phyloP scores from a whole-genome alignment of 2,113 vertebrate genomes.

The Chascanopsetta lugubris region DNA sequence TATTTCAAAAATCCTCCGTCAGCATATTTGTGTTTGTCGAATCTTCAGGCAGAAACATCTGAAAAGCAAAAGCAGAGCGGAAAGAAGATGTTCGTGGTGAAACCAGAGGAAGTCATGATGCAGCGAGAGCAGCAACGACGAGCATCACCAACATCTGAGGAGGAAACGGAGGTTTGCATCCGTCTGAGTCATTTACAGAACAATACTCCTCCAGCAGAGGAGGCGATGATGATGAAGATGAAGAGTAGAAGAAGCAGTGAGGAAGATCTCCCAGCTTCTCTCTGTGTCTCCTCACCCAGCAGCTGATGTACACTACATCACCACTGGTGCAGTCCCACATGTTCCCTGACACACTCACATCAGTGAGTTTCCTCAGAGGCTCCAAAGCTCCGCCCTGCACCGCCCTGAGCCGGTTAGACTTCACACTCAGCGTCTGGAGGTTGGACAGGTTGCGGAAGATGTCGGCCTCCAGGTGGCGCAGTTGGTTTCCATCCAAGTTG shows the following conservation, averaged over 20 bases:
- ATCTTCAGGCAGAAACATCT: neutral
- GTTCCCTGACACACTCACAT: constrained; percentile 60
- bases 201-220: constrained; percentile 1
- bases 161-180: constrained; percentile 5
- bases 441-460: constrained; percentile 59
- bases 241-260: constrained; percentile 25
- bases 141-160: constrained; percentile 5
- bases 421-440: constrained; percentile 64
- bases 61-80: neutral
- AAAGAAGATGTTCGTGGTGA: neutral
- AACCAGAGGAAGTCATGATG: neutral
- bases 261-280: constrained; percentile 35
- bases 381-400: constrained; percentile 54
- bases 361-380: constrained; percentile 31
- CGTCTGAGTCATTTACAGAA: neutral
- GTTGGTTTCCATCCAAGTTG: constrained; percentile 68
- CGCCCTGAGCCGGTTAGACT: constrained; percentile 60
- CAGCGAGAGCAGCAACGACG: neutral
- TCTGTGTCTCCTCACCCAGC: constrained; percentile 57
- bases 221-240: neutral
- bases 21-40: neutral
- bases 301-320: constrained; percentile 50
- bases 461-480: constrained; percentile 31
- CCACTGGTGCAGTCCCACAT: constrained; percentile 68
- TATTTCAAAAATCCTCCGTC: neutral